Percentiles rank a stretch among this genome's conserved stretches.
Conservation (phyloP, 2,797 vertebrate genomes). For the Buphagus erythrorhynchus region DNA sequence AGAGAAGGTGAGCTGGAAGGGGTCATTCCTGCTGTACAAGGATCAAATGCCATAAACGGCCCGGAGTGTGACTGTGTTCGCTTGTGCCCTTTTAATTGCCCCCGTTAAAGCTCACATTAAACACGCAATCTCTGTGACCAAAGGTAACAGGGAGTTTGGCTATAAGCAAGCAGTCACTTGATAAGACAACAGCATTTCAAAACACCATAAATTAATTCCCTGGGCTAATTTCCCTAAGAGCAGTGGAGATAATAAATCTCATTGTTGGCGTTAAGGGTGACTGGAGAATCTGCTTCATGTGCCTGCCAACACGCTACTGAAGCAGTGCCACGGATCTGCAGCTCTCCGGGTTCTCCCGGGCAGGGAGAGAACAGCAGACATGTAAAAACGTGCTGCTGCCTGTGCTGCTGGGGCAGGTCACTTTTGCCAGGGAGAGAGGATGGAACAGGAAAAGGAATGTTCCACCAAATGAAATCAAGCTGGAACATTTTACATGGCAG, state of each 20-base stretch:
- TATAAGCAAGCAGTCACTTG: slow-evolving; percentile 60
- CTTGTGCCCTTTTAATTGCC: slow-evolving; percentile 55
- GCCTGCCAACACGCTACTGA: background rate
- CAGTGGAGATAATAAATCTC: slow-evolving; percentile 67
- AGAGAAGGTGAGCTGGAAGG: slow-evolving; percentile 61
- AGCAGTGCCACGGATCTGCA: slow-evolving; percentile 4
- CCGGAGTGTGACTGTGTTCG: slow-evolving; percentile 56
- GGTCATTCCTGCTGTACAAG: slow-evolving; percentile 66
- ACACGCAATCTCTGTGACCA: slow-evolving; percentile 71
- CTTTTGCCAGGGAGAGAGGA: background rate
- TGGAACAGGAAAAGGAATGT: background rate
- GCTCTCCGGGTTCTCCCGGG: background rate
- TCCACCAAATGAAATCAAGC: background rate
- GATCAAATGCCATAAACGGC: slow-evolving; percentile 71
- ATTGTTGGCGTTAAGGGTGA: slow-evolving; percentile 32
- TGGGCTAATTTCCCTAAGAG: slow-evolving; percentile 52
- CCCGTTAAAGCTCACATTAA: slow-evolving; percentile 62
- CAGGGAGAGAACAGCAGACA: background rate
- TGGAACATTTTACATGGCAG: background rate
- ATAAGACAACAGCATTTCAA: slow-evolving; percentile 75
- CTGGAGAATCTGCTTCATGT: background rate
- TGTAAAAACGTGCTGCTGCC: background rate
- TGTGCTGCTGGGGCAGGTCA: background rate
- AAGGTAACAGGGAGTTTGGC: slow-evolving; percentile 74
- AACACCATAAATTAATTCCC: slow-evolving; percentile 75